These are phyloP conservation scores for Apantesis nais DNA, from an alignment of 2,888 invertebrate genomes.

Conservation along the genomic window DNA sequence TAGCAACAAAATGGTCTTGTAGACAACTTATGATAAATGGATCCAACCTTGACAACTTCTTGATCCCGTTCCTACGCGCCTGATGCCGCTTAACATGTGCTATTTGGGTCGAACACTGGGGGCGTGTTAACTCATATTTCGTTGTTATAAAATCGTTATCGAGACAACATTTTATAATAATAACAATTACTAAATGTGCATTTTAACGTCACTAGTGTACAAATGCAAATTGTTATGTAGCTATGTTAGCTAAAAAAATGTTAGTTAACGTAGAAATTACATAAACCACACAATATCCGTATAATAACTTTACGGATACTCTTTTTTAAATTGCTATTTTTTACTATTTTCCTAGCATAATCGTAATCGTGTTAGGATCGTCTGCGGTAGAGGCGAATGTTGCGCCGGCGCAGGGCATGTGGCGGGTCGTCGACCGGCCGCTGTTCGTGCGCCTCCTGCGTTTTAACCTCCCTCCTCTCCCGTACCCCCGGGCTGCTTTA, in stretches of 20 bases:
- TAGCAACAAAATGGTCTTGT: constrained; percentile 52
- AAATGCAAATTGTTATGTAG: constrained; percentile 9
- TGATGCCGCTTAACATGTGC: constrained; percentile 66
- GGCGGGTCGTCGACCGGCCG: constrained; percentile 83
- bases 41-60: constrained; percentile 82
- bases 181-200: constrained; percentile 8
- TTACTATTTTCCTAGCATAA: constrained; percentile 63
- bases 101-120: constrained; percentile 73
- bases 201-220: constrained; percentile 5
- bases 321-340: constrained; percentile 26
- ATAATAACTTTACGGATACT: constrained; percentile 2
- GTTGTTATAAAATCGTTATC: constrained; percentile 47
- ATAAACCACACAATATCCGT: constrained; percentile 4
- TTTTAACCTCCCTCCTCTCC: constrained; percentile 69
- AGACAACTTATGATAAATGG: constrained; percentile 78
- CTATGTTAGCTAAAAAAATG: constrained; percentile 10
- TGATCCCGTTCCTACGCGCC: constrained; percentile 76
- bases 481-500: constrained; percentile 68
- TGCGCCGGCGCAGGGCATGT: constrained; percentile 80
- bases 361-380: constrained; percentile 74
- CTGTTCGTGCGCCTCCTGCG: constrained; percentile 81
- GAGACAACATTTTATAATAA: constrained; percentile 19
- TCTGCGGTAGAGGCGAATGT: constrained; percentile 72
- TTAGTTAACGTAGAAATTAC: constrained; percentile 14
- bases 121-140: constrained; percentile 62